Base-by-base conservation (phyloP, 2,888 invertebrate species). In the Zygogramma bicolorata region DNA sequence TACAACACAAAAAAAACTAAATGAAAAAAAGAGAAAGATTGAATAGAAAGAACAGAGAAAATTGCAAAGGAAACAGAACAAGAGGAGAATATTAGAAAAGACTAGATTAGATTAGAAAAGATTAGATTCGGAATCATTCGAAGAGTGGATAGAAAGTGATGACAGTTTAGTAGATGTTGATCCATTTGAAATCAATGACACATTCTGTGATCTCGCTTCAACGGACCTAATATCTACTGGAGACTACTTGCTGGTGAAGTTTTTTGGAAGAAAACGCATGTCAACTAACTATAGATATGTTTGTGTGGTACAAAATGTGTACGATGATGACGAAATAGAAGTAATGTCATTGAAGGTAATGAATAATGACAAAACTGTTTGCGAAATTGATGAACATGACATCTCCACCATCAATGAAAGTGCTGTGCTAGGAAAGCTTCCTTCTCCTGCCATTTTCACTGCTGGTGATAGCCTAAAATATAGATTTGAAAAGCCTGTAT, bases 291-390 rank as follows among this genome's bases (percentile, higher is more conserved):
- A 65, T 18, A 46, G 65, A 65, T 65, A 65, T n/a, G 42, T 42
- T 63, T 63, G 63, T 46, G 42, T 46, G n/a, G 27, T 63, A 25
- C 63, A 63, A 46, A 42, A 20, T 3, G 3, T 46, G 42, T 63
- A 46, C 27, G 46, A 46, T 46, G 63, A 46, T 25, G 40, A 40
- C 40, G 63, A 63, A 13, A 63, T 63, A 46, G 63, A 63, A 63
- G 46, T 63, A 27, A 63, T 63, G 42, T 63, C 46, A 27, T 42
- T 63, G 46, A 63, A 46, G 63, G 25, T 42, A n/a, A 13, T 63
- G 27, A 63, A 63, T 63, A 18, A 63, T 42, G 63, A 63, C 46
- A 63, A 63, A 46, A 63, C 63, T 42, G 46, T n/a, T n/a, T n/a
- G n/a, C n/a, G n/a, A n/a, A n/a, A n/a, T n/a, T n/a, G n/a, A n/a